A percentile compares a stretch with the other conserved stretches of the same genome.
phyloP scores from a whole-genome alignment of 2,888 invertebrate species.

The Yponomeuta plumbellus region DNA sequence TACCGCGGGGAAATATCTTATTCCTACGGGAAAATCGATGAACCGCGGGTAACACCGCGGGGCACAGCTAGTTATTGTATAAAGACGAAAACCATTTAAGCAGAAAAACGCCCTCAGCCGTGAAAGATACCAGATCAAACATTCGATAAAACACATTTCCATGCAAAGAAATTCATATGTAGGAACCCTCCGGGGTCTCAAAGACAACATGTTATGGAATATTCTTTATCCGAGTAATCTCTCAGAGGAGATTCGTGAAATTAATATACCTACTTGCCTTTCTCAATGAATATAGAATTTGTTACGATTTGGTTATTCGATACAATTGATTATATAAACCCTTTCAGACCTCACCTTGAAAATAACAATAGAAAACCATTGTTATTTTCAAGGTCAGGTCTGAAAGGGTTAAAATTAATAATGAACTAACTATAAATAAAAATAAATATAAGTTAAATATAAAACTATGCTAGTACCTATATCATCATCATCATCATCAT shows the following conservation, averaged over 20 bases:
- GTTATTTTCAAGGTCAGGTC: too few relatives aligned
- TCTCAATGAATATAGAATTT: background rate
- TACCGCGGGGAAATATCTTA: too few relatives aligned
- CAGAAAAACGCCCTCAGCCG: background rate
- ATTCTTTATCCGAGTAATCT: background rate
- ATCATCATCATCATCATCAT: too few relatives aligned
- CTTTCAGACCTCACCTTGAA: too few relatives aligned
- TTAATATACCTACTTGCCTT: background rate
- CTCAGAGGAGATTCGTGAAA: background rate
- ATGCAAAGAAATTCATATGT: background rate
- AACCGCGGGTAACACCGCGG: too few relatives aligned
- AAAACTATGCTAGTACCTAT: too few relatives aligned
- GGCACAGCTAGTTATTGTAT: background rate
- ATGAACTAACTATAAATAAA: too few relatives aligned
- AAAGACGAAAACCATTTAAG: background rate
- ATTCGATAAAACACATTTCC: conserved; percentile 2
- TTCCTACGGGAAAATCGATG: too few relatives aligned
- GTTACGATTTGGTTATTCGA: background rate
- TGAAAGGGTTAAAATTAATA: too few relatives aligned
- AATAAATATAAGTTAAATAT: too few relatives aligned
- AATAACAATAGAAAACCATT: too few relatives aligned
- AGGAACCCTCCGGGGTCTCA: background rate
- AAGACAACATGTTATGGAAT: background rate
- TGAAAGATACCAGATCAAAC: conserved; percentile 6
- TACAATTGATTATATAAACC: too few relatives aligned